phyloP scores from a whole-genome alignment of 2,113 vertebrate genomes.

The Hippolais icterina region DNA sequence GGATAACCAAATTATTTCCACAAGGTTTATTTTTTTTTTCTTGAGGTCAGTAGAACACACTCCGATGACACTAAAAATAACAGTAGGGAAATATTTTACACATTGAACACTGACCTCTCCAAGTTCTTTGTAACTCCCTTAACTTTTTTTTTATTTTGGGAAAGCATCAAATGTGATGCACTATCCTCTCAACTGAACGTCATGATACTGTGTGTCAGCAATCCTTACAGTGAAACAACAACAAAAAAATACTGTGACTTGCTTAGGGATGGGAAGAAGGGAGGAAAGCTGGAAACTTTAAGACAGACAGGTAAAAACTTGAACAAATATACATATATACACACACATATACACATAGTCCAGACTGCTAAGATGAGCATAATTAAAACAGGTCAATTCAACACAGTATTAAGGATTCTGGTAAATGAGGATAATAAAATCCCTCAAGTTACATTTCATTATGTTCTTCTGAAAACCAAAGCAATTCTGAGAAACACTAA shows the following conservation, averaged over 20 bases:
- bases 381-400: not conserved
- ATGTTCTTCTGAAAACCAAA: not conserved
- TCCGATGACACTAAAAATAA: not conserved
- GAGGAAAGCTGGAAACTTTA: not conserved
- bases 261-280: not conserved
- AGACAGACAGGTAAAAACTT: not conserved
- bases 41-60: not conserved
- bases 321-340: not conserved
- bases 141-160: not conserved
- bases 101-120: not conserved
- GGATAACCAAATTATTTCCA: conserved; percentile 14
- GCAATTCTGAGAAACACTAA: not conserved
- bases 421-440: not conserved
- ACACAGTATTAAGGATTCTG: not conserved
- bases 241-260: not conserved
- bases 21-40: not conserved
- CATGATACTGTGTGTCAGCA: not conserved
- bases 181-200: not conserved
- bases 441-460: not conserved
- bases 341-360: not conserved
- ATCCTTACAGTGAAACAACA: not conserved
- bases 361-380: not conserved
- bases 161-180: not conserved
- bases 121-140: not conserved
- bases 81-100: not conserved